Evolutionary conservation across 2,888 invertebrate species (phyloP).

Genomic region (Pandemis cinnamomeana): DNA sequence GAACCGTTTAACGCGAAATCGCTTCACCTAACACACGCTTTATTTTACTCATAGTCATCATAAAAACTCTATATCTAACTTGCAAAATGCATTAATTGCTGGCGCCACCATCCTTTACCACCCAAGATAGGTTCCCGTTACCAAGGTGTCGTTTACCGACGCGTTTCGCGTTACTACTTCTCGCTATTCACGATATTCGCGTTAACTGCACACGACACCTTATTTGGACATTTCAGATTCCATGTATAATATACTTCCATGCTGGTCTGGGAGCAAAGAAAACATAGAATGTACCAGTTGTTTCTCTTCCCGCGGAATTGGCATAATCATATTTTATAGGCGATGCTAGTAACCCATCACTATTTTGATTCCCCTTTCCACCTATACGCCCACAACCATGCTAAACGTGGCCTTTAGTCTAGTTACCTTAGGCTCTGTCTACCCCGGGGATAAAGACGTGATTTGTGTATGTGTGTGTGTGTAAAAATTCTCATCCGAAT

Average conservation of each 20-base stretch:
- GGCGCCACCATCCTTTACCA: slow-evolving; percentile 27
- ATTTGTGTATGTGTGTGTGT: no score
- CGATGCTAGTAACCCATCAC: no score
- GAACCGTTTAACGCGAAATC: neutral
- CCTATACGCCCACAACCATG: no score
- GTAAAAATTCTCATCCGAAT: no score
- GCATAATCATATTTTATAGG: no score
- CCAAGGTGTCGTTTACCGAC: slow-evolving; percentile 21
- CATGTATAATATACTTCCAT: slow-evolving; percentile 40
- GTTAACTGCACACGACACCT: slow-evolving; percentile 52
- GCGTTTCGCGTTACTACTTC: slow-evolving; percentile 52
- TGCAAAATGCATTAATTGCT: neutral
- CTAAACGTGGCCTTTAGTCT: no score
- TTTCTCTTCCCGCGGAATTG: no score
- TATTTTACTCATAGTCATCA: neutral
- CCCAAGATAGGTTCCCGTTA: slow-evolving; percentile 30
- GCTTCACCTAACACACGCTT: neutral
- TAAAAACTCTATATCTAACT: neutral
- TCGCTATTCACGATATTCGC: slow-evolving; percentile 54
- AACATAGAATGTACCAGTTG: no score
- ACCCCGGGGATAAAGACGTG: no score
- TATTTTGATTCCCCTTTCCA: no score
- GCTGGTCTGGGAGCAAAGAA: no score
- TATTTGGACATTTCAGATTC: slow-evolving; percentile 55
- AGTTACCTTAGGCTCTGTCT: no score